A percentile compares a stretch with the other conserved stretches of the same genome.
Evolutionary conservation across 2,888 invertebrate species (phyloP).

Genomic region (Phasia obesa): DNA sequence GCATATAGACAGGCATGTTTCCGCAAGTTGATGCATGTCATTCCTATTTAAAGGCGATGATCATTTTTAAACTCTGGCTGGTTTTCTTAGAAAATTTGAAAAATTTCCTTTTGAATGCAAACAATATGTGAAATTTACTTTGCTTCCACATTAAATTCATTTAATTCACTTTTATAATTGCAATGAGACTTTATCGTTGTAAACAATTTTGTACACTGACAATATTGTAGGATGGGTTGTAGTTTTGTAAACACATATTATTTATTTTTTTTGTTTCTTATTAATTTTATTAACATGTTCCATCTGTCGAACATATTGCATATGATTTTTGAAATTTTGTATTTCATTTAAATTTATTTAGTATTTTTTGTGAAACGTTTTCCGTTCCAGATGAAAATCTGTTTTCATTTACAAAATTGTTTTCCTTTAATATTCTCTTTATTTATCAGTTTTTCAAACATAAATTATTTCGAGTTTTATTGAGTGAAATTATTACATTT

Average conservation of each 20-base stretch:
- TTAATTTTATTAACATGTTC: constrained; percentile 55
- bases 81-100: not conserved
- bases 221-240: constrained; percentile 24
- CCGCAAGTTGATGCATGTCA: constrained; percentile 46
- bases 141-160: not conserved
- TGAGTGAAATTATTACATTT: constrained; percentile 32
- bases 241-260: constrained; percentile 20
- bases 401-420: not conserved
- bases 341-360: constrained; percentile 9
- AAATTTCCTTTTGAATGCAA: not conserved
- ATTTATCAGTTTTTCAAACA: constrained; percentile 12
- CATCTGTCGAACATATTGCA: constrained; percentile 64
- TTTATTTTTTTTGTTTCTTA: constrained; percentile 20
- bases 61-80: constrained; percentile 1
- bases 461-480: constrained; percentile 52
- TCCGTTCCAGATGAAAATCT: not conserved
- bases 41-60: constrained; percentile 19
- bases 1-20: constrained; percentile 43
- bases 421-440: not conserved
- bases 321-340: constrained; percentile 23
- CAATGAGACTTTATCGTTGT: constrained; percentile 15
- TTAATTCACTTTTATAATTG: constrained; percentile 17
- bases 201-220: constrained; percentile 10
- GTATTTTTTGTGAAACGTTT: not conserved
- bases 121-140: constrained; percentile 25